Percentiles rank a stretch among this genome's conserved stretches.
These are phyloP conservation scores for Mesitornis unicolor DNA, from an alignment of 2,113 vertebrate genomes.

Conservation along the genomic window DNA sequence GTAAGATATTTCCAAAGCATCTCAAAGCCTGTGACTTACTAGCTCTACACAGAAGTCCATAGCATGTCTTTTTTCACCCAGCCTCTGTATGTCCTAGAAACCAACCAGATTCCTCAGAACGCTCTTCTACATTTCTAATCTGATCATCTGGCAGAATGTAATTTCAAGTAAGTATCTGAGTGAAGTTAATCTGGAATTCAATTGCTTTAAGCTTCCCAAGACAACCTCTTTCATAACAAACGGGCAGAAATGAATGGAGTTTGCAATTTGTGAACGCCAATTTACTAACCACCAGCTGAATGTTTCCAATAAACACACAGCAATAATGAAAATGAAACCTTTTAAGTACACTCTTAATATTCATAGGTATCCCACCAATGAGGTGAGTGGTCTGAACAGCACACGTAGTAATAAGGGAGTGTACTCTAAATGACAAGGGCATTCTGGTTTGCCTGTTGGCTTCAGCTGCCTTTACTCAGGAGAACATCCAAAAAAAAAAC, in stretches of 20 bases:
- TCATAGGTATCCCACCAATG: not conserved
- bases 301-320: rapidly evolving
- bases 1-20: not conserved
- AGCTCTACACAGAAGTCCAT: not conserved
- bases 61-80: not conserved
- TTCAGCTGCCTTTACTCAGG: not conserved
- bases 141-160: not conserved
- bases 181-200: not conserved
- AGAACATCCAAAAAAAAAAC: not conserved
- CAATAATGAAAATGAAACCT: not conserved
- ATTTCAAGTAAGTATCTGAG: not conserved
- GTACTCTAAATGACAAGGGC: not conserved
- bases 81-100: not conserved
- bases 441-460: not conserved
- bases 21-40: not conserved
- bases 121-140: not conserved
- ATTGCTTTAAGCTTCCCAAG: not conserved
- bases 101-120: not conserved
- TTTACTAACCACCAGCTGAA: not conserved
- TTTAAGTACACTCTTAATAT: not conserved
- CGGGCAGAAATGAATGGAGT: not conserved
- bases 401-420: not conserved
- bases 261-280: not conserved
- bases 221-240: not conserved
- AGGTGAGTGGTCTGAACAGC: not conserved